Percentiles rank a stretch among this genome's conserved stretches.
phyloP scores from a whole-genome alignment of 1,140 invertebrate genomes.

The Macrocentrus cingulum region DNA sequence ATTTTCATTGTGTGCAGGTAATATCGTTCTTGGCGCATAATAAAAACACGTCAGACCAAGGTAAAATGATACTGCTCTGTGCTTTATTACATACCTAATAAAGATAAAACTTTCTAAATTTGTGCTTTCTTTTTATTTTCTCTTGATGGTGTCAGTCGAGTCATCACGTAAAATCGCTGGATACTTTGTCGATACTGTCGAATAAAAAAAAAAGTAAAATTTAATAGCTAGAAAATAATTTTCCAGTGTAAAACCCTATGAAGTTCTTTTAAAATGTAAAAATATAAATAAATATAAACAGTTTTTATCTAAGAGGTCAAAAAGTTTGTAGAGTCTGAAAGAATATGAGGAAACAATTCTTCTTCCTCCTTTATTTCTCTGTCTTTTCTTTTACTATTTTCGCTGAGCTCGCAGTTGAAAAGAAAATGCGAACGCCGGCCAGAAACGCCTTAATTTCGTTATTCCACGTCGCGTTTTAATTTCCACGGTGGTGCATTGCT shows the following conservation, averaged over 20 bases:
- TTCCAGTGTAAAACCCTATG: too few species aligned
- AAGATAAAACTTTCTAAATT: constrained; percentile 15
- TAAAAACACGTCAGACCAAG: constrained; percentile 7
- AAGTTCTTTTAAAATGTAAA: too few species aligned
- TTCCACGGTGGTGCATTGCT: constrained; percentile 17
- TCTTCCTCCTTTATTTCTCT: background rate
- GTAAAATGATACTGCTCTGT: background rate
- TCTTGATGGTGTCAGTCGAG: too few species aligned
- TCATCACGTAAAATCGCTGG: too few species aligned
- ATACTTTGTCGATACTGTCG: too few species aligned
- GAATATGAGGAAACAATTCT: too few species aligned
- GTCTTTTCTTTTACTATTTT: background rate
- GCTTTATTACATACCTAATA: constrained; percentile 12
- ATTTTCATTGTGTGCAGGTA: constrained; percentile 9
- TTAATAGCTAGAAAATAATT: too few species aligned
- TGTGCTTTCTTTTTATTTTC: background rate
- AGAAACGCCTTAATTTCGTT: constrained; percentile 21
- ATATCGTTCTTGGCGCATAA: constrained; percentile 1
- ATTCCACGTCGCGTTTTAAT: constrained; percentile 22
- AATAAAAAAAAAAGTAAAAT: too few species aligned
- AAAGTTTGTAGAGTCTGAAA: too few species aligned
- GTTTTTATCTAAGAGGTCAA: too few species aligned
- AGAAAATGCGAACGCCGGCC: constrained; percentile 11
- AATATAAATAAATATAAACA: too few species aligned
- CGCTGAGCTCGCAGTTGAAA: background rate